Percentiles rank a stretch among this genome's conserved stretches.
Conservation (phyloP, 2,797 vertebrate genomes). For the Margarornis squamiger region DNA sequence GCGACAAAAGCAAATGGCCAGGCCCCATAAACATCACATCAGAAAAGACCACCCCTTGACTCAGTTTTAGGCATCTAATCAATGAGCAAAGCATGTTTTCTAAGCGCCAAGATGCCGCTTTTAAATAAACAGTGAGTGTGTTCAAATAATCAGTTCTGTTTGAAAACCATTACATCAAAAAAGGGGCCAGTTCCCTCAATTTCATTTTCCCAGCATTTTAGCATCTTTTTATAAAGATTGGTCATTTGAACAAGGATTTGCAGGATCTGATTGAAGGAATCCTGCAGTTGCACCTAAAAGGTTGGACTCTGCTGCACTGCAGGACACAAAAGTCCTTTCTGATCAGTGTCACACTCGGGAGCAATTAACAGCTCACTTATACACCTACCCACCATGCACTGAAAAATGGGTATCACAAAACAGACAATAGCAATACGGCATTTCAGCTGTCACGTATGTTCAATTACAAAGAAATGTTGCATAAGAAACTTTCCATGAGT, state of each 20-base stretch:
- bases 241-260: background rate
- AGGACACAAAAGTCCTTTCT: background rate
- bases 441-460: background rate
- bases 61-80: background rate
- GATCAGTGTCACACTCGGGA: background rate
- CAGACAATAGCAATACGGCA: background rate
- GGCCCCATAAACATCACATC: background rate
- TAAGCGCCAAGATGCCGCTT: background rate
- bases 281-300: background rate
- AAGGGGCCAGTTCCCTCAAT: background rate
- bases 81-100: background rate
- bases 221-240: background rate
- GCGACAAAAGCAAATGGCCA: background rate
- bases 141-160: background rate
- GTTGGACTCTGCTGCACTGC: background rate
- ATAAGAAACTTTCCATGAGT: background rate
- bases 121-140: background rate
- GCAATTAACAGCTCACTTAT: background rate
- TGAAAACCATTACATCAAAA: background rate
- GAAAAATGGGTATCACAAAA: background rate
- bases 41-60: background rate
- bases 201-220: background rate
- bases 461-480: background rate
- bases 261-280: background rate
- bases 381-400: background rate